Base-by-base conservation (phyloP, 2,113 vertebrate species). In the Struthio camelus region DNA sequence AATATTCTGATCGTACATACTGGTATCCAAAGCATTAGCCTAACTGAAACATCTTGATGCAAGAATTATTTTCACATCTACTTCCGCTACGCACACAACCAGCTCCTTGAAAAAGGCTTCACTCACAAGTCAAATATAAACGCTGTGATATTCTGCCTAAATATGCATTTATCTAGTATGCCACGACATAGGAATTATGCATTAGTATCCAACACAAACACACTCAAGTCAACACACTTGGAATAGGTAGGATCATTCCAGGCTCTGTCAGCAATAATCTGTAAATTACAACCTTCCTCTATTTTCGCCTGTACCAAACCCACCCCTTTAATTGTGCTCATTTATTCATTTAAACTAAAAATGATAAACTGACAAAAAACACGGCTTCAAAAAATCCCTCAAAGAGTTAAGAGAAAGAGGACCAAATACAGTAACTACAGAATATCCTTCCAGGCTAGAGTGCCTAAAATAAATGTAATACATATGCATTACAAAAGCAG, bases 221-320 rank as follows among this genome's bases (percentile, higher is more conserved):
- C 62, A 66, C 8, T 58, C 50, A 81, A 87, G 36, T 75, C 51
- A 89, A 71, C 40, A 90, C 34, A 79, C 36, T 80, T 34, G 81
- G 27, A 97, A 93, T 58, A 97, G 83, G 48, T 94, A 96, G 70
- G 88, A 44, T 66, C 18, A 90, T 80, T 89, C 76, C 62, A 88
- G 34, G 78, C 66, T 87, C 59, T 78, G 48, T 69, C 40, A 81
- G 34, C 25, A 95, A 85, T 85, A 93, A 91, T 77, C 80, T 89
- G 65, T 22, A 91, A 95, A 87, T 97, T 90, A 93, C 69, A 61
- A 44, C 86, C 50, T 93, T 70, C 27, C 34, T 79, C 87, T 94
- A 77, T 71, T 83, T 94, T 83, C 84, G 85, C 87, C 79, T 80
- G 64, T 50, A 93, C 72, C 28, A 92, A 72, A 83, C 8, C 67